Conservation (phyloP, 2,113 vertebrate genomes). For the Apteryx mantelli region DNA sequence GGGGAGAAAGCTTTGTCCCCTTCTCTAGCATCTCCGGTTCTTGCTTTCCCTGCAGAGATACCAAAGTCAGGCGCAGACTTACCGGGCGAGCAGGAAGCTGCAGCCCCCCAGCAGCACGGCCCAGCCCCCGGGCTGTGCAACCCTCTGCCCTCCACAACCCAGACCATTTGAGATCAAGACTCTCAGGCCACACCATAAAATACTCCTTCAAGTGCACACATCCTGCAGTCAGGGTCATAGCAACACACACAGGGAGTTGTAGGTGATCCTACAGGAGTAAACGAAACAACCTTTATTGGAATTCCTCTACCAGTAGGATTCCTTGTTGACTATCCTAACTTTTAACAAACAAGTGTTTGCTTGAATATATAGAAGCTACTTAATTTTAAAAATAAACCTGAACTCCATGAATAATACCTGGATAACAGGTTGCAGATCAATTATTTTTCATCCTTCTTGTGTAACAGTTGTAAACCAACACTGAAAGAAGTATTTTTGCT, state of each 20-base stretch:
- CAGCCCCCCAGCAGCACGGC: too few relatives aligned
- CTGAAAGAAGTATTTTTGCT: background rate
- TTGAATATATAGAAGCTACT: constrained; percentile 8
- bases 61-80: too few relatives aligned
- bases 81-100: too few relatives aligned
- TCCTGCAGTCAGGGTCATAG: background rate
- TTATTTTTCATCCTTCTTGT: constrained; percentile 33
- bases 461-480: background rate
- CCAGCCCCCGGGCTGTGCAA: background rate
- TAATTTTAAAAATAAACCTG: constrained; percentile 3
- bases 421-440: constrained; percentile 28
- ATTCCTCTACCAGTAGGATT: constrained; percentile 27
- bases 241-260: background rate
- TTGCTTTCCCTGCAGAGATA: background rate
- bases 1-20: background rate
- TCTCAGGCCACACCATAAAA: background rate
- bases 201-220: rapidly evolving
- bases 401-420: constrained; percentile 30
- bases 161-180: rapidly evolving
- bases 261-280: background rate
- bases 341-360: background rate
- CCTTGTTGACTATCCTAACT: background rate
- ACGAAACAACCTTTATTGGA: background rate
- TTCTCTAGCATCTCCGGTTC: background rate
- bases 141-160: background rate